A percentile compares a stretch with the other conserved stretches of the same genome.
phyloP scores from a whole-genome alignment of 2,888 invertebrate genomes.

The Heteropelma amictum region DNA sequence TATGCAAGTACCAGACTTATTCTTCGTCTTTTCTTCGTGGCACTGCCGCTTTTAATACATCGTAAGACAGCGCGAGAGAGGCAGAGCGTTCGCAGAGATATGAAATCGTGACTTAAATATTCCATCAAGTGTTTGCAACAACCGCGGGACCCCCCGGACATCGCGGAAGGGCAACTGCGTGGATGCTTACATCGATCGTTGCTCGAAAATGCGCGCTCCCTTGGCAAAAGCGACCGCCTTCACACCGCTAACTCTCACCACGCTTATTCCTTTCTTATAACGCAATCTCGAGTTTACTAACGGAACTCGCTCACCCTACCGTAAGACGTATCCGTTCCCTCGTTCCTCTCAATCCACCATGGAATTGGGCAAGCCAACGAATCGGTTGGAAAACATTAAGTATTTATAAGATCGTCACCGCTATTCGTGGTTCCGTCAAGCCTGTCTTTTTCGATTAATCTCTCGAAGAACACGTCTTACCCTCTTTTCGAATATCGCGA shows the following conservation, averaged over 20 bases:
- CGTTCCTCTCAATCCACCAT: background rate
- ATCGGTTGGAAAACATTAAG: conserved; percentile 22
- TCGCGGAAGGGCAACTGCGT: conserved; percentile 55
- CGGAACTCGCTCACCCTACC: conserved; percentile 44
- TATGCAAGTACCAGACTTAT: background rate
- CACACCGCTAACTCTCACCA: conserved; percentile 70
- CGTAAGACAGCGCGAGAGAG: conserved; percentile 73
- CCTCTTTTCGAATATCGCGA: no score
- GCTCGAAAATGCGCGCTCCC: conserved; percentile 61
- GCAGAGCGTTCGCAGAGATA: conserved; percentile 67
- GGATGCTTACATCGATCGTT: conserved; percentile 71
- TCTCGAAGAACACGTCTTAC: background rate
- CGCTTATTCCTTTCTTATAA: conserved; percentile 69
- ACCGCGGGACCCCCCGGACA: conserved; percentile 57
- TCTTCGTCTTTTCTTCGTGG: conserved; percentile 49
- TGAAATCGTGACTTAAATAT: conserved; percentile 78
- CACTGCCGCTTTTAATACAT: conserved; percentile 46
- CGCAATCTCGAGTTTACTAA: conserved; percentile 75
- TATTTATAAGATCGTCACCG: conserved; percentile 40
- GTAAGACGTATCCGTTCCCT: background rate
- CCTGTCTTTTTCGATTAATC: conserved; percentile 10
- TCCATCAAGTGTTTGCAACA: conserved; percentile 75
- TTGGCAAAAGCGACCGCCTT: conserved; percentile 63
- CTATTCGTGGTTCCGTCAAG: conserved; percentile 37
- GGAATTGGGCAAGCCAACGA: conserved; percentile 31